phyloP scores from a whole-genome alignment of 2,888 invertebrate species.

The Tiliacea citrago region DNA sequence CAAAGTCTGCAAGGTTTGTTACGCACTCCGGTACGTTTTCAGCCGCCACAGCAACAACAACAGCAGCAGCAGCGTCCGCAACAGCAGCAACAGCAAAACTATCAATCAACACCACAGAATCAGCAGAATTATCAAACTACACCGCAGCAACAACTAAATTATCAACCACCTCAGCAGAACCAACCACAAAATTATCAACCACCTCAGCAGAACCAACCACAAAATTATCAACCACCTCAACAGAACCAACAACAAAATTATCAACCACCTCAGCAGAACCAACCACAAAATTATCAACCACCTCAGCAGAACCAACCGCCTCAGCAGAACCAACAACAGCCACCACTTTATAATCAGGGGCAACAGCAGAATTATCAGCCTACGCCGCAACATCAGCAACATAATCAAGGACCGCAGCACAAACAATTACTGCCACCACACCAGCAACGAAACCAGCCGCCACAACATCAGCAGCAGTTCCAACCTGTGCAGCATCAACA shows the following conservation, averaged over 20 bases:
- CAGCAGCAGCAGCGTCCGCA: background rate
- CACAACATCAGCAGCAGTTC: slow-evolving; percentile 32
- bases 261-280: slow-evolving; percentile 7
- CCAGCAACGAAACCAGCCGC: slow-evolving; percentile 35
- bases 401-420: slow-evolving; percentile 33
- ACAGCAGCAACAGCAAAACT: slow-evolving; percentile 33
- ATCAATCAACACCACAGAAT: slow-evolving; percentile 32
- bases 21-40: slow-evolving; percentile 28
- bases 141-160: slow-evolving; percentile 18
- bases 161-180: slow-evolving; percentile 7
- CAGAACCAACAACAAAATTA: slow-evolving; percentile 16
- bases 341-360: slow-evolving; percentile 29
- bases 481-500: slow-evolving; percentile 45
- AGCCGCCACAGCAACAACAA: slow-evolving; percentile 28
- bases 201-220: slow-evolving; percentile 6
- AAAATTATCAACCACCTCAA: slow-evolving; percentile 25
- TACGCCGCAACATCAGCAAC: slow-evolving; percentile 30
- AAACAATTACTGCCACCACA: slow-evolving; percentile 17
- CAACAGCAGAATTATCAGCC: slow-evolving; percentile 31
- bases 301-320: slow-evolving; percentile 27
- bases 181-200: slow-evolving; percentile 28
- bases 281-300: slow-evolving; percentile 26
- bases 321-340: slow-evolving; percentile 24
- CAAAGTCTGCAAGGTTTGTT: slow-evolving; percentile 41
- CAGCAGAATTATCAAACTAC: slow-evolving; percentile 29